Evolutionary conservation across 2,888 invertebrate genomes (phyloP).

Genomic region (Stictocephala bisonia): DNA sequence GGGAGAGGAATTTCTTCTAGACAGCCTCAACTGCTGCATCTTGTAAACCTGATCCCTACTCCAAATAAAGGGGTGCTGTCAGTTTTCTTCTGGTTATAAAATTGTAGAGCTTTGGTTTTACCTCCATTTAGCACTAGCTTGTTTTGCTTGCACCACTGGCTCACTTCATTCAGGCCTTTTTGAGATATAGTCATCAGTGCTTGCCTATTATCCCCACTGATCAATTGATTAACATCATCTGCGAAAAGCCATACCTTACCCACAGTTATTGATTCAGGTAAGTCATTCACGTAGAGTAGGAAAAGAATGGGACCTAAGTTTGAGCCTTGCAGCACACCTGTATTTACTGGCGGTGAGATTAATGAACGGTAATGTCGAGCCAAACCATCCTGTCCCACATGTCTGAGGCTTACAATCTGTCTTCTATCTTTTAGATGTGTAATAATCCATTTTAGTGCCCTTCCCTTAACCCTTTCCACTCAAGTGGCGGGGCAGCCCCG

Average conservation of each 20-base stretch:
- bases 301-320: slow-evolving; percentile 21
- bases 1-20: too few species aligned
- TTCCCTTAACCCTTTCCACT: too few species aligned
- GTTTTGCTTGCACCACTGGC: not conserved
- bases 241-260: slow-evolving; percentile 29
- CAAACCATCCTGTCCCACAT: slow-evolving; percentile 1
- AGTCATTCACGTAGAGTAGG: slow-evolving; percentile 36
- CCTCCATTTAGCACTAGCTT: not conserved
- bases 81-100: too few species aligned
- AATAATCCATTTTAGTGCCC: too few species aligned
- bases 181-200: not conserved
- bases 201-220: not conserved
- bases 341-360: not conserved
- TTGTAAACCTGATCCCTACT: too few species aligned
- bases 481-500: too few species aligned
- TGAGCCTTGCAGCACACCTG: slow-evolving; percentile 21
- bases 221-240: slow-evolving; percentile 26
- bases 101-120: too few species aligned
- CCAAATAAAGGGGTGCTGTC: too few species aligned
- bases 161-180: not conserved
- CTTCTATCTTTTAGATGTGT: not conserved
- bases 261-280: not conserved
- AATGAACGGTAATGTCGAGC: slow-evolving; percentile 2
- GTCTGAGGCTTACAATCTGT: slow-evolving; percentile 1
- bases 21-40: too few species aligned